Conservation (phyloP, 2,888 invertebrate genomes). For the Pedicia rivosa region DNA sequence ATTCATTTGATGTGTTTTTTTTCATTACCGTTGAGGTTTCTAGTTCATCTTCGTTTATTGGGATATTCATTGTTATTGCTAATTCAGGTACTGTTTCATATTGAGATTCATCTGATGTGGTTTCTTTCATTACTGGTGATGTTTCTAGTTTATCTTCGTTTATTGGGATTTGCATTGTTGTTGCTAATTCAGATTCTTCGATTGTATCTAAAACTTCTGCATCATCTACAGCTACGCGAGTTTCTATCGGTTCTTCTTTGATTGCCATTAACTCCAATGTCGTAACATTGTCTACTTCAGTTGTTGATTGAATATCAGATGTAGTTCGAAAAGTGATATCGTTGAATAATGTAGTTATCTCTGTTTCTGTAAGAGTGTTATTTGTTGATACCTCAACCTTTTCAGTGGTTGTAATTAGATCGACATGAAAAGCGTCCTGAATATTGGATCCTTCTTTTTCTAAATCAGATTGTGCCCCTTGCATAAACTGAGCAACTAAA, state of each 20-base stretch:
- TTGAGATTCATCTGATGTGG: background rate
- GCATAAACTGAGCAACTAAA: slow-evolving; percentile 1
- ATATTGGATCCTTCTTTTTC: background rate
- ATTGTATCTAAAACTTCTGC: background rate
- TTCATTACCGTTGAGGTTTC: background rate
- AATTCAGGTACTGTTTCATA: background rate
- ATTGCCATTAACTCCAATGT: no score
- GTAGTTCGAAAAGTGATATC: no score
- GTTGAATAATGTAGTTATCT: no score
- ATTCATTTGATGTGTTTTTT: no score
- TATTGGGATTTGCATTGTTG: slow-evolving; percentile 5
- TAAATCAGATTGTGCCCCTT: background rate
- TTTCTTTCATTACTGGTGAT: background rate
- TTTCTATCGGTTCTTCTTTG: no score
- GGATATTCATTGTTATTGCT: background rate
- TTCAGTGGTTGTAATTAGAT: background rate
- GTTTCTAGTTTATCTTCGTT: slow-evolving; percentile 1
- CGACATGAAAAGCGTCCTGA: background rate
- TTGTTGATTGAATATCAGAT: no score
- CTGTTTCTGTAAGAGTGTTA: no score
- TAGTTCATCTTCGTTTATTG: background rate
- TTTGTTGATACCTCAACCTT: no score
- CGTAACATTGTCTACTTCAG: no score
- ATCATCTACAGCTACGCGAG: no score
- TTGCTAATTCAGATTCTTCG: slow-evolving; percentile 9